phyloP scores from a whole-genome alignment of 1,140 invertebrate species.

The Monochamus saltuarius region DNA sequence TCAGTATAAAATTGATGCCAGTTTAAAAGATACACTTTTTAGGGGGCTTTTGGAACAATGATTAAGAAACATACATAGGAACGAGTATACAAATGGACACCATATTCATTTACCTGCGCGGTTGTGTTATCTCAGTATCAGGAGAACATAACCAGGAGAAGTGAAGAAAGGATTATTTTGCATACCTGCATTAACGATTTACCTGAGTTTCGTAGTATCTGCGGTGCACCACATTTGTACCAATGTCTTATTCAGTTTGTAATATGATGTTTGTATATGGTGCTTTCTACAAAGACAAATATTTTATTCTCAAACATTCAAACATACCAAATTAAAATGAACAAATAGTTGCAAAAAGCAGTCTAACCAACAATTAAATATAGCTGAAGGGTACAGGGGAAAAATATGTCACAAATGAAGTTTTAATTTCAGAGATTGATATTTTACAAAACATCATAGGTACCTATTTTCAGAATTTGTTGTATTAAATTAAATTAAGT shows the following conservation, averaged over 20 bases:
- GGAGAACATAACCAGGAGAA: slow-evolving; percentile 28
- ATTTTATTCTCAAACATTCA: too few species aligned
- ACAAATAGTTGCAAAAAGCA: too few species aligned
- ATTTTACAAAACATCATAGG: too few species aligned
- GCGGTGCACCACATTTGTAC: slow-evolving; percentile 12
- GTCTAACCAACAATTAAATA: too few species aligned
- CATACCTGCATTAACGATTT: slow-evolving; percentile 20
- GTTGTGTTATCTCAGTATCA: slow-evolving; percentile 30
- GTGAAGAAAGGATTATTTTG: slow-evolving; percentile 12
- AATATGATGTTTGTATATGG: too few species aligned
- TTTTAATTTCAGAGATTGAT: too few species aligned
- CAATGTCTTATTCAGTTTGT: not conserved
- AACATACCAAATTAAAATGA: too few species aligned
- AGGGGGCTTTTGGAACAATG: not conserved
- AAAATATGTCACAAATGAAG: too few species aligned
- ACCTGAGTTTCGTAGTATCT: slow-evolving; percentile 11
- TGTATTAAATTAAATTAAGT: too few species aligned
- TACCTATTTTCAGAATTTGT: too few species aligned
- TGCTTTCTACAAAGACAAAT: too few species aligned
- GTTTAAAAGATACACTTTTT: not conserved
- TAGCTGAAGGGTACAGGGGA: too few species aligned
- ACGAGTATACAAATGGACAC: not conserved
- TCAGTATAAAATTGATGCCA: not conserved
- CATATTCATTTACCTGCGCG: slow-evolving; percentile 34
- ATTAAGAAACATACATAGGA: not conserved